These are phyloP conservation scores for Limnothrissa miodon DNA, from an alignment of 2,113 vertebrate genomes.

Conservation along the genomic window DNA sequence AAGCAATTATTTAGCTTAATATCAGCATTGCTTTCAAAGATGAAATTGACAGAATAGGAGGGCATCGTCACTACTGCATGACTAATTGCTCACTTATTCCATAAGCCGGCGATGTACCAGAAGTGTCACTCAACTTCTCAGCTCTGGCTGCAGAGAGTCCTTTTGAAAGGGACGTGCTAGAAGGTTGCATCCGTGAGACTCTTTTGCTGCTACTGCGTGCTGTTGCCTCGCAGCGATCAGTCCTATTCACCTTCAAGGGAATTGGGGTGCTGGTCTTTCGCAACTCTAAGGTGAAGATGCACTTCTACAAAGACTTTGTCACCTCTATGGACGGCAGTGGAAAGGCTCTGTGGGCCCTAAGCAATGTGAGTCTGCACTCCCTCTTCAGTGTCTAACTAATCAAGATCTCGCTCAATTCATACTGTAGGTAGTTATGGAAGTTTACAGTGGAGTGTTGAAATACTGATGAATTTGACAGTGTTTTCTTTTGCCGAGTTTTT, in stretches of 20 bases:
- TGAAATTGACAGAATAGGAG: no score
- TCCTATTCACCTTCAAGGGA: constrained; percentile 69
- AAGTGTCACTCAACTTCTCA: constrained; percentile 75
- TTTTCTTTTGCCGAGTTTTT: no score
- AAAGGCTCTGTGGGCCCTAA: constrained; percentile 58
- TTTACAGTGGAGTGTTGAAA: neutral
- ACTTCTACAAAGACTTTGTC: constrained; percentile 75
- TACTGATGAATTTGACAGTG: no score
- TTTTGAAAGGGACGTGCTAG: constrained; percentile 65
- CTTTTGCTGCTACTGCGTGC: constrained; percentile 67
- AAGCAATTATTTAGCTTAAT: no score
- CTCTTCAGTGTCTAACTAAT: neutral
- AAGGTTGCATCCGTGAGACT: constrained; percentile 74
- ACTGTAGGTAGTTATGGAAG: neutral
- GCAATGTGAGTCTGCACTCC: constrained; percentile 61
- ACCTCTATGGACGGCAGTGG: constrained; percentile 68
- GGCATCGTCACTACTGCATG: no score
- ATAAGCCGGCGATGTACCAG: constrained; percentile 70
- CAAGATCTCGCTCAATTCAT: neutral
- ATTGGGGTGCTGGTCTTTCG: constrained; percentile 73
- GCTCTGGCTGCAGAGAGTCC: constrained; percentile 64
- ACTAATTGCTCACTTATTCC: neutral
- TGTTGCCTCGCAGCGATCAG: constrained; percentile 58
- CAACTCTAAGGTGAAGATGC: constrained; percentile 76
- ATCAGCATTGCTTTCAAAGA: no score